Evolutionary conservation across 2,888 invertebrate genomes (phyloP), one percentile per base, ranked within the genome.

Genomic region (Lordiphosa fenestrarum): DNA sequence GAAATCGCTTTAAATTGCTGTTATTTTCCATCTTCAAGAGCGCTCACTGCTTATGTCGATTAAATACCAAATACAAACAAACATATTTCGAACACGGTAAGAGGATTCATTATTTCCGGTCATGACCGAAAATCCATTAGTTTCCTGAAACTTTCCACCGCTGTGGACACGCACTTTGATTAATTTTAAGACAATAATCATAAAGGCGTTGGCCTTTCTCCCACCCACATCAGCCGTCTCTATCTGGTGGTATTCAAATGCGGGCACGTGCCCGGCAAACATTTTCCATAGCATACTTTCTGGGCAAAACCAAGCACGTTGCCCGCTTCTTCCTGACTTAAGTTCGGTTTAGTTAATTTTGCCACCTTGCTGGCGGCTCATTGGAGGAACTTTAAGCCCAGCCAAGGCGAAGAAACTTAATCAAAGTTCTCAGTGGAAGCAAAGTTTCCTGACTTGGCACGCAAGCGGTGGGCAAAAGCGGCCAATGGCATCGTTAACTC

Each of bases 181-280:
- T 82, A 80, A 80, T 82, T 80, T 82, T 76, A 80, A 82, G 80
- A 82, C 83, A 80, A 80, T 80, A 82, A 81, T 77, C 81, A 77
- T 81, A 74, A 77, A 74, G 70, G 77, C 40, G 71, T 60, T 62
- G 59, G 52, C 61, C 35, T 50, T 48, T 15, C 35, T 37, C 35
- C 40, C 13, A 23, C 13, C 21, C 36, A 65, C 25, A 3, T 46
- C 50, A 13, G 19, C 37, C 9, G 0, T 25, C 41, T 15, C 23
- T 12, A 4, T 15, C 21, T 42, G 56, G 39, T 42, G 56, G 39
- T 69, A 63, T 72, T 69, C 78, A 72, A 66, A 71, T 64, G 57
- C 46, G 55, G 46, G 50, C 47, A 63, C 56, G 57, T 65, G 64
- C 64, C 64, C 13, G 36, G 50, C 69, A 9, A 9, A 30, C 71